Percentiles rank a stretch among this genome's conserved stretches.
phyloP scores from a whole-genome alignment of 2,888 invertebrate genomes.

The Dusona sp. region DNA sequence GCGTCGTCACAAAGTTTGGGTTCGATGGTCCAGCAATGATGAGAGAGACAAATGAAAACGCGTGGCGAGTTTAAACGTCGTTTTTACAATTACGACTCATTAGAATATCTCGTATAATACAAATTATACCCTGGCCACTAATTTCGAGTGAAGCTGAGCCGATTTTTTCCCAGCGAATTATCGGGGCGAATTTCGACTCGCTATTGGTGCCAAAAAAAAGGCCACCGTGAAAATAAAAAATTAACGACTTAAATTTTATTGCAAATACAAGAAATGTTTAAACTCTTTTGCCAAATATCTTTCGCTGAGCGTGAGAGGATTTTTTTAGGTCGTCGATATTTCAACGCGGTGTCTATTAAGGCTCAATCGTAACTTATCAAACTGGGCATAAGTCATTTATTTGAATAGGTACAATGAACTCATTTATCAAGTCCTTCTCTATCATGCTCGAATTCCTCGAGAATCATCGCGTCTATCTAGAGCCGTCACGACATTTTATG shows the following conservation, averaged over 20 bases:
- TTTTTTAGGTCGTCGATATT: neutral
- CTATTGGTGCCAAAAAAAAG: neutral
- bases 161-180: neutral
- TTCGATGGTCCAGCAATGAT: neutral
- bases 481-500: neutral
- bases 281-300: neutral
- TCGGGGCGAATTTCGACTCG: no score
- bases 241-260: neutral
- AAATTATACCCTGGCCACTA: slow-evolving; percentile 1
- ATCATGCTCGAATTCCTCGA: slow-evolving; percentile 4
- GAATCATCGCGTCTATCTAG: neutral
- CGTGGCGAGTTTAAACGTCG: neutral
- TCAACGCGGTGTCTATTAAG: slow-evolving; percentile 11
- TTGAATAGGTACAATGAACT: slow-evolving; percentile 27
- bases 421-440: slow-evolving; percentile 11
- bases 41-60: slow-evolving; percentile 23
- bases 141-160: neutral
- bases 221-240: neutral
- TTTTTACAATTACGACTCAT: slow-evolving; percentile 15
- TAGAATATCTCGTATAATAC: neutral
- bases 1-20: neutral
- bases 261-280: neutral
- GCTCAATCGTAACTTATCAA: slow-evolving; percentile 27
- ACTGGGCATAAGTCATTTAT: slow-evolving; percentile 11
- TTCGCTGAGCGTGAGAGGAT: neutral